phyloP scores from a whole-genome alignment of 1,140 invertebrate species.

The Halictus rubicundus region DNA sequence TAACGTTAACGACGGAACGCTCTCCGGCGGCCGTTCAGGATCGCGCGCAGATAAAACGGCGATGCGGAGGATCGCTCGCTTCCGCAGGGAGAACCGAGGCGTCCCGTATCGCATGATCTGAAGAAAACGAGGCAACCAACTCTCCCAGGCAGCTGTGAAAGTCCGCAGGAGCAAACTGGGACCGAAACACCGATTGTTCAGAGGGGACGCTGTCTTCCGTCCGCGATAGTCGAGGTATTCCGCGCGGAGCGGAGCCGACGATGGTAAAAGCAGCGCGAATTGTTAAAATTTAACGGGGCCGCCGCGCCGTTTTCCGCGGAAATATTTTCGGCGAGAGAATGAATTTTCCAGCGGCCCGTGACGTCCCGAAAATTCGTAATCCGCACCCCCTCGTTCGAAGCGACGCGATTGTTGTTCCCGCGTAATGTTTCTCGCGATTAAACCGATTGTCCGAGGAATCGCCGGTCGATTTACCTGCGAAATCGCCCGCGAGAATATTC shows the following conservation, averaged over 20 bases:
- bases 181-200: conserved; percentile 25
- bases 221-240: not conserved
- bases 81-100: conserved; percentile 11
- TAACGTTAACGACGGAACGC: too few species aligned
- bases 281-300: conserved; percentile 40
- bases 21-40: too few species aligned
- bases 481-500: too few species aligned
- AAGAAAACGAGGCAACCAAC: conserved; percentile 30
- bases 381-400: too few species aligned
- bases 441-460: too few species aligned
- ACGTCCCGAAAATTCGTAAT: conserved; percentile 1
- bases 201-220: not conserved
- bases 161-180: conserved; percentile 2
- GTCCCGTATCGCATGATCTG: conserved; percentile 30
- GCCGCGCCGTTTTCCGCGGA: conserved; percentile 7
- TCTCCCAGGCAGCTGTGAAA: conserved; percentile 17
- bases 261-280: conserved; percentile 10
- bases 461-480: too few species aligned
- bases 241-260: too few species aligned
- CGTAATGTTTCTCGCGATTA: too few species aligned
- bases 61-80: not conserved
- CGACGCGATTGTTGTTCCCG: too few species aligned
- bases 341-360: conserved; percentile 18
- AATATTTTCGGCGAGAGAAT: conserved; percentile 10
- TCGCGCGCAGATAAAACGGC: not conserved